Base-by-base conservation (phyloP, 2,113 vertebrate genomes). In the Chauna torquata region DNA sequence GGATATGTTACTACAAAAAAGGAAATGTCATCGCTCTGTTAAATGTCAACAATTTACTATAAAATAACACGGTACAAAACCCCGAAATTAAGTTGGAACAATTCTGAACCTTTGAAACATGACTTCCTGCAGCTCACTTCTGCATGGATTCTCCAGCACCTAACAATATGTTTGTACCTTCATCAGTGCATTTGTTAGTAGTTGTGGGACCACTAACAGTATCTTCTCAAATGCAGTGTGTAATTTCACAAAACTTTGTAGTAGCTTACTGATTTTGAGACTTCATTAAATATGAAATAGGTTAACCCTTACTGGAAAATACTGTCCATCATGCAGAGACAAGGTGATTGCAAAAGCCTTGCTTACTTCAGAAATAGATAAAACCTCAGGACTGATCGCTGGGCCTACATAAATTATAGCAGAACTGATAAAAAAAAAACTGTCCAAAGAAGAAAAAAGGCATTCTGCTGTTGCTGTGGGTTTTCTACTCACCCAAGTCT, bases 21-120 rank as follows among this genome's bases (percentile, higher is more conserved):
- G 81, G 81, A 96, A 96, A 96, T 97, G 91, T 92, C 92, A 96
- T 79, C 77, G 79, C 61, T 87, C 66, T 90, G 86, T 50, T 91
- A 95, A 95, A 97, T 96, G 91, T 95, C 96, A 97, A 94, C 89
- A 95, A 88, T 82, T 89, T 89, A 83, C 80, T 88, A 74, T 45
- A 86, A 90, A 92, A 89, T 80, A 91, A 91, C 78, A 52, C 11
- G 66, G 74, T 82, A 38, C 32, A 72, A 93, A 77, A 8, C 52
- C 23, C 42, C 5, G 75, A 92, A 94, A 82, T 71, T 86, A 88
- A 82, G 58, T 77, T 77, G 68, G 40, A 78, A 75, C 65, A 72
- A 15, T 72, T 87, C 49, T 90, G 52, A 92, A 76, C 81, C 92
- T 89, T 62, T 86, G 34, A 92, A 92, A 72, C 45, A 44, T 0